Conservation (phyloP, 2,888 invertebrate genomes). For the Epinotia bilunana region DNA sequence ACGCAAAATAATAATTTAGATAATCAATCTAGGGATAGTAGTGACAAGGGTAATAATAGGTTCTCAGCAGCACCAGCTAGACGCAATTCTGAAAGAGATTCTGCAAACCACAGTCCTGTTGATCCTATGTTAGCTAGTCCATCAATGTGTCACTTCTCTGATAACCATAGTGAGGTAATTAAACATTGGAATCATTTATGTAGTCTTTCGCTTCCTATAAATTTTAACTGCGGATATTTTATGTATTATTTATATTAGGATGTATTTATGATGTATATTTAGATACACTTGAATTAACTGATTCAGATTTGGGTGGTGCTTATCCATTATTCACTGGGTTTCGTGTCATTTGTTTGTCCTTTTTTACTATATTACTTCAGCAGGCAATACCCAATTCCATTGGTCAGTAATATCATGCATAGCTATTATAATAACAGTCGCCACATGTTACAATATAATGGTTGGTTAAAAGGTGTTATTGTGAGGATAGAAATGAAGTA, state of each 20-base stretch:
- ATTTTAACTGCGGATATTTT: background rate
- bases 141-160: slow-evolving; percentile 87
- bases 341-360: slow-evolving; percentile 23
- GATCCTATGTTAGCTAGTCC: slow-evolving; percentile 89
- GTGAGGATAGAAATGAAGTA: slow-evolving; percentile 29
- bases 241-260: background rate
- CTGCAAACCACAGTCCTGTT: slow-evolving; percentile 91
- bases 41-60: slow-evolving; percentile 57
- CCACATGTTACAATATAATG: slow-evolving; percentile 25
- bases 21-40: slow-evolving; percentile 68
- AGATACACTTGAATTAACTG: background rate
- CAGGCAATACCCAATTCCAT: slow-evolving; percentile 8
- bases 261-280: too few species aligned
- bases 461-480: slow-evolving; percentile 33
- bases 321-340: slow-evolving; percentile 36
- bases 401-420: slow-evolving; percentile 26
- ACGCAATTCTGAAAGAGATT: slow-evolving; percentile 85
- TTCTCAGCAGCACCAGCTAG: slow-evolving; percentile 72
- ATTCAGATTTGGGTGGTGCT: slow-evolving; percentile 43
- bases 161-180: slow-evolving; percentile 87
- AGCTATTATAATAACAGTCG: slow-evolving; percentile 23
- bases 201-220: background rate
- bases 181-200: slow-evolving; percentile 24
- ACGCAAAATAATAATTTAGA: slow-evolving; percentile 68
- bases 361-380: slow-evolving; percentile 8